Conservation (phyloP, 1,140 invertebrate species). For the Melanaphis sacchari region DNA sequence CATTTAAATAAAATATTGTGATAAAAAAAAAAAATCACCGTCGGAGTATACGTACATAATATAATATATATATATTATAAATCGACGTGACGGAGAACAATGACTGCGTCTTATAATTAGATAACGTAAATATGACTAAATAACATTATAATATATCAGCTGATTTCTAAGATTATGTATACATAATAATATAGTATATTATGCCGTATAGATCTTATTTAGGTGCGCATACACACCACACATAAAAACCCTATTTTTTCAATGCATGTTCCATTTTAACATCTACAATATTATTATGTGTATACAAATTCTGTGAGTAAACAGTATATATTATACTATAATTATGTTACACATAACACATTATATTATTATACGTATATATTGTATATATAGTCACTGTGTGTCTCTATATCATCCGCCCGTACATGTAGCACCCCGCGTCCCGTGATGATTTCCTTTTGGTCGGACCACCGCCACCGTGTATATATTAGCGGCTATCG, state of each 20-base stretch:
- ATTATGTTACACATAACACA: background rate
- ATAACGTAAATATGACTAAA: conserved; percentile 10
- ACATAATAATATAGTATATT: background rate
- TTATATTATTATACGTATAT: background rate
- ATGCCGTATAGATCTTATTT: background rate
- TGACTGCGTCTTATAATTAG: conserved; percentile 9
- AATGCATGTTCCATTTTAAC: background rate
- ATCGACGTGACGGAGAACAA: background rate
- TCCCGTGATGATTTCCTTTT: background rate
- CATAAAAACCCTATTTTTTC: background rate
- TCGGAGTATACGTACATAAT: background rate
- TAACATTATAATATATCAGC: conserved; percentile 14
- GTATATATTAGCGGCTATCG: background rate
- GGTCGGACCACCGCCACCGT: background rate
- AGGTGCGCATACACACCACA: background rate
- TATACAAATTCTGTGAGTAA: background rate
- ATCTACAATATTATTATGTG: background rate
- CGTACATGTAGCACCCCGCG: background rate
- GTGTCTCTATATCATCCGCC: no score
- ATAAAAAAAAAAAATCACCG: background rate
- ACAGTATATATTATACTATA: background rate
- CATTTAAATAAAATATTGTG: background rate
- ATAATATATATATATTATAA: background rate
- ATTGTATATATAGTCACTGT: no score
- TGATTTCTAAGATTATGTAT: background rate